phyloP scores from a whole-genome alignment of 2,113 vertebrate genomes.

The Zosterops pallidus region DNA sequence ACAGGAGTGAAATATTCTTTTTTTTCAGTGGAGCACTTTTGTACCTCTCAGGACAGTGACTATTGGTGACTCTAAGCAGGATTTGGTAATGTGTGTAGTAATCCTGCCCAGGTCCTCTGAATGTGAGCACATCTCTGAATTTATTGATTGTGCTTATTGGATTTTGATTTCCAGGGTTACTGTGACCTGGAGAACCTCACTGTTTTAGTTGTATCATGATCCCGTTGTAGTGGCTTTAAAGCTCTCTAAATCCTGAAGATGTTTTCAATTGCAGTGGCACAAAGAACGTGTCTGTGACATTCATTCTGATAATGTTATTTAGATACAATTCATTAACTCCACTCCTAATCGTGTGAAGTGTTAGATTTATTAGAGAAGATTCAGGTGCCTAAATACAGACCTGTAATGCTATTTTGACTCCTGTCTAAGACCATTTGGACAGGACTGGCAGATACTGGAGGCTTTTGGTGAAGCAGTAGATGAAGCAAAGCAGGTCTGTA shows the following conservation, averaged over 20 bases:
- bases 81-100: neutral
- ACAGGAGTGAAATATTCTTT: neutral
- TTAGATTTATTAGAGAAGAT: neutral
- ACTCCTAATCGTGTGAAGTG: neutral
- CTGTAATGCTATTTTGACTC: neutral
- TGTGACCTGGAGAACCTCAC: neutral
- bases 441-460: neutral
- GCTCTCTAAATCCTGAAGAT: neutral
- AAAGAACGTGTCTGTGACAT: neutral
- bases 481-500: neutral
- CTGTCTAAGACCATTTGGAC: neutral
- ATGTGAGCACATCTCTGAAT: neutral
- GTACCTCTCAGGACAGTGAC: neutral
- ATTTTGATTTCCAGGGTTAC: neutral
- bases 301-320: neutral
- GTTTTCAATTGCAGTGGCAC: neutral
- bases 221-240: neutral
- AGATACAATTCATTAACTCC: neutral
- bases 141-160: neutral
- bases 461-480: neutral
- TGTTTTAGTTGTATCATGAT: neutral
- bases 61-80: fast-evolving
- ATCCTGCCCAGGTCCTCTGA: neutral
- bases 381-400: neutral
- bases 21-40: neutral